Base-by-base conservation (phyloP, 2,888 invertebrate species). In the Erebia aethiops region DNA sequence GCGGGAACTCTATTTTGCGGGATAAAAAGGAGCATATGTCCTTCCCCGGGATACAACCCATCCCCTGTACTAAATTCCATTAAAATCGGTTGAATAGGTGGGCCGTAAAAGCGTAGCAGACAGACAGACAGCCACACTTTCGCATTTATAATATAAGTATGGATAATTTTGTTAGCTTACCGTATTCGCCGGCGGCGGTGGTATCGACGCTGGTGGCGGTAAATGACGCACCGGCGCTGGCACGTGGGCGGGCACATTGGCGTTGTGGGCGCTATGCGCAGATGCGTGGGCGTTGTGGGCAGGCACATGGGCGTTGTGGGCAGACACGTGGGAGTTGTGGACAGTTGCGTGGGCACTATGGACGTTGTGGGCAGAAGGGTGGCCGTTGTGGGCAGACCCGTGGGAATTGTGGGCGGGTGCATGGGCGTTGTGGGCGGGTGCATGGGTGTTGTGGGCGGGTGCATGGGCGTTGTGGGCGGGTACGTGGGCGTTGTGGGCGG, bases 291-390 rank as follows among this genome's bases (percentile, higher is more conserved):
- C 63, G 21, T 54, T 64, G 41, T 64, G 56, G 26, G 71, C 63
- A 60, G 72, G 78, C 11, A 83, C 73, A 74, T 90, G 67, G 58
- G 65, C 74, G 71, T 58, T 71, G 71, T 52, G 67, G 10, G 73
- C 70, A 1, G 68, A 68, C 3, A 69, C 73, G 58, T 78, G 74
- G 58, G 77, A 72, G 18, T 69, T 61, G 26, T 69, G 69, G 41
- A 79, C 79, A 4, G 84, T 81, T 8, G 83, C 72, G 74, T 90
- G 65, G 65, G 66, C 26, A 18, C 26, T 35, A 18, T 61, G 60
- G 61, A 64, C 75, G 51, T 56, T 18, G 21, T 67, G 70, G 26
- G 80, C 79, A 7, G 84, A 81, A 10, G 83, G 72, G 74, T 90
- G 67, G 62, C 66, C 73, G 72, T 57, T 71, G 71, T 54, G 66